These are phyloP conservation scores for Xerus inauris DNA, from an alignment of 2,113 vertebrate genomes.

Conservation along the genomic window DNA sequence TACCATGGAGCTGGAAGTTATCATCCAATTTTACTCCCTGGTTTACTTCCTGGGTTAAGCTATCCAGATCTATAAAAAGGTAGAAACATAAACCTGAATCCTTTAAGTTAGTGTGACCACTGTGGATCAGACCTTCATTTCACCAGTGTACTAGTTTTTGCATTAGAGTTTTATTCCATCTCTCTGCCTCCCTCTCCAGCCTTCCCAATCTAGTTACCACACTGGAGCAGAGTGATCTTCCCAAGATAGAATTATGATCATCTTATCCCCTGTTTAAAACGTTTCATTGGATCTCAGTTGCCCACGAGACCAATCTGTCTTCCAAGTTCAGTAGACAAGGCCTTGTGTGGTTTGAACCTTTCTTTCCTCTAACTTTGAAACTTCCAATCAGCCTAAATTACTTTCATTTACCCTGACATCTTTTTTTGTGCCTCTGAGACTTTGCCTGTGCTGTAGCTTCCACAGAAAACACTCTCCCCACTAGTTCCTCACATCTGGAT, in stretches of 20 bases:
- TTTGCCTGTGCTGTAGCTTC: background rate
- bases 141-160: background rate
- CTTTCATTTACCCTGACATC: background rate
- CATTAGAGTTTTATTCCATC: background rate
- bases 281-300: background rate
- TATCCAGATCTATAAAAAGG: background rate
- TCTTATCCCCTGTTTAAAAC: background rate
- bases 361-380: background rate
- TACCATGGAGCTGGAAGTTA: background rate
- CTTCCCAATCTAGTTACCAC: background rate
- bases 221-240: background rate
- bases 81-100: background rate
- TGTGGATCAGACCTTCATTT: background rate
- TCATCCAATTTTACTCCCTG: constrained; percentile 18
- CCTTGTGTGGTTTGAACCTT: background rate
- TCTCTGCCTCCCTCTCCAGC: background rate
- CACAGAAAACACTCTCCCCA: background rate
- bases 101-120: background rate
- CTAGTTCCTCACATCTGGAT: background rate
- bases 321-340: constrained; percentile 12
- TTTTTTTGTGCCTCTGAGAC: background rate
- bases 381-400: background rate
- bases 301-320: background rate
- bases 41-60: constrained; percentile 20
- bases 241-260: background rate